Conservation (phyloP, 2,888 invertebrate genomes). For the Taphrorychus bicolor region DNA sequence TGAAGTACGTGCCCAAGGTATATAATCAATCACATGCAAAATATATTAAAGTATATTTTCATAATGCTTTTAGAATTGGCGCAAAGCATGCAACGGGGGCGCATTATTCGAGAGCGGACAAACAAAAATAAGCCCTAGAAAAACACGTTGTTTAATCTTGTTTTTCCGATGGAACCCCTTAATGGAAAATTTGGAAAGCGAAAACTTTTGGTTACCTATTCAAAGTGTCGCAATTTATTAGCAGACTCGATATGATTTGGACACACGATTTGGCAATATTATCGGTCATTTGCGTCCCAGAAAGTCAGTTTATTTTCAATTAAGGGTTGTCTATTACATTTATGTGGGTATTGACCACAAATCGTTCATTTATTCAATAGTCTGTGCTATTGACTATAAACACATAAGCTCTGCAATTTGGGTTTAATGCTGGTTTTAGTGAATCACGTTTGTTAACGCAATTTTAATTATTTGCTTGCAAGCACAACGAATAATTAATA, state of each 20-base stretch:
- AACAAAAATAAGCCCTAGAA: conserved; percentile 3
- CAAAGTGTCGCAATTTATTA: background rate
- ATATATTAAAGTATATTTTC: conserved; percentile 21
- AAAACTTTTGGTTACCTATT: background rate
- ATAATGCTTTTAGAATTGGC: conserved; percentile 18
- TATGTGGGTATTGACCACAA: background rate
- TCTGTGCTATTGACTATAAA: too few species aligned
- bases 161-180: background rate
- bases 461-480: too few species aligned
- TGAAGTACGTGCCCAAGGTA: conserved; percentile 11
- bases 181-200: background rate
- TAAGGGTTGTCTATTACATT: background rate
- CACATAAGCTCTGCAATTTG: too few species aligned
- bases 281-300: background rate
- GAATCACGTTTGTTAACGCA: too few species aligned
- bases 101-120: conserved; percentile 7
- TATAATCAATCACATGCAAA: conserved; percentile 29
- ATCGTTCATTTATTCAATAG: background rate
- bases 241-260: background rate
- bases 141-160: background rate
- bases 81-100: conserved; percentile 14
- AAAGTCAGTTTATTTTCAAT: background rate
- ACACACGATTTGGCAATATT: background rate
- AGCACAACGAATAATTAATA: too few species aligned
- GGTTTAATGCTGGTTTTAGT: too few species aligned